phyloP scores from a whole-genome alignment of 2,888 invertebrate genomes.

The Leptopterna dolabrata region DNA sequence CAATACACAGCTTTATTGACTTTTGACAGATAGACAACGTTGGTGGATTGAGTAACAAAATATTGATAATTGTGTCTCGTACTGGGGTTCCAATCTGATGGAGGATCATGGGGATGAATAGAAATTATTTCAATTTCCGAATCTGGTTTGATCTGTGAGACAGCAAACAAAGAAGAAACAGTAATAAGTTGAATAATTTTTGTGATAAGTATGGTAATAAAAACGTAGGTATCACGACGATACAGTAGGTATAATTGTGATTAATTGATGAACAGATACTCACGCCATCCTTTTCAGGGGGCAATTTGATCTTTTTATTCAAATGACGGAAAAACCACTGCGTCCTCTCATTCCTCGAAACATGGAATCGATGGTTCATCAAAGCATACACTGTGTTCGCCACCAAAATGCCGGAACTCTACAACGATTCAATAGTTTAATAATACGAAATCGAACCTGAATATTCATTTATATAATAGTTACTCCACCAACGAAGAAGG shows the following conservation, averaged over 20 bases:
- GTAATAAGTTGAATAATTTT: too few relatives aligned
- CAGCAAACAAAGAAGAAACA: constrained; percentile 50
- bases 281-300: constrained; percentile 12
- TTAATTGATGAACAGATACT: neutral
- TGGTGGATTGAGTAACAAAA: constrained; percentile 71
- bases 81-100: constrained; percentile 69
- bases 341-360: constrained; percentile 79
- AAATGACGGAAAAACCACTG: constrained; percentile 80
- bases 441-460: neutral
- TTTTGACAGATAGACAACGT: constrained; percentile 77
- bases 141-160: constrained; percentile 68
- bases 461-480: neutral
- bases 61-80: constrained; percentile 69
- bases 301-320: constrained; percentile 71
- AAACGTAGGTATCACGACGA: too few relatives aligned
- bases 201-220: too few relatives aligned
- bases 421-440: neutral
- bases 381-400: constrained; percentile 75
- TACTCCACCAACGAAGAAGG: neutral
- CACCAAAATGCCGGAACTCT: constrained; percentile 68
- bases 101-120: constrained; percentile 71
- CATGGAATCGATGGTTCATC: constrained; percentile 77
- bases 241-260: too few relatives aligned
- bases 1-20: constrained; percentile 80
- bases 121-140: constrained; percentile 75